These are phyloP conservation scores for Drosophila meridiana DNA, from an alignment of 2,888 invertebrate species.

Conservation along the genomic window DNA sequence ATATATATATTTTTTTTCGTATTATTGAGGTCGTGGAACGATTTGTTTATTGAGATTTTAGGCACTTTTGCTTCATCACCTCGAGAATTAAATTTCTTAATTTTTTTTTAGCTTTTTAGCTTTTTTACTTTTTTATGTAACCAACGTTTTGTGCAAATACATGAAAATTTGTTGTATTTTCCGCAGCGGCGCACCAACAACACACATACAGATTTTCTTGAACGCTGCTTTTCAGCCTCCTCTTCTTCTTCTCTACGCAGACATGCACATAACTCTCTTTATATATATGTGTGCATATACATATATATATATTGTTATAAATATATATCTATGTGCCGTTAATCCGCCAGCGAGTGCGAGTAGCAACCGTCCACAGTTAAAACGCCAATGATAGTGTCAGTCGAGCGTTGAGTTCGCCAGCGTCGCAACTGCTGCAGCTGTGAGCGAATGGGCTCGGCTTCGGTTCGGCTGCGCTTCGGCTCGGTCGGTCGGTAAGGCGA, in stretches of 20 bases:
- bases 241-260: constrained; percentile 59
- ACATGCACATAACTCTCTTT: constrained; percentile 60
- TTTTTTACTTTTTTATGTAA: constrained; percentile 61
- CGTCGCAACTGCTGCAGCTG: constrained; percentile 56
- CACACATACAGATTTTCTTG: constrained; percentile 73
- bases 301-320: constrained; percentile 39
- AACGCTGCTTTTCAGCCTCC: constrained; percentile 68
- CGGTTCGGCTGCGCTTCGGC: constrained; percentile 25
- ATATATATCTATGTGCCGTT: constrained; percentile 68
- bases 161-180: constrained; percentile 68
- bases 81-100: constrained; percentile 27
- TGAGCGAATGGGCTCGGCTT: constrained; percentile 26
- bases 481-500: neutral
- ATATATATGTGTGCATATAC: constrained; percentile 40
- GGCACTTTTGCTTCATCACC: constrained; percentile 55
- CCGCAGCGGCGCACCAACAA: constrained; percentile 64
- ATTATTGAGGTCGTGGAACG: constrained; percentile 18
- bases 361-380: constrained; percentile 85
- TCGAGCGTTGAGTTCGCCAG: constrained; percentile 41
- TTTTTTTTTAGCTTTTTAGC: constrained; percentile 2
- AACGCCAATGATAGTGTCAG: constrained; percentile 84
- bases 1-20: neutral
- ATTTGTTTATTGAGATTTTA: constrained; percentile 24
- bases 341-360: constrained; percentile 82
- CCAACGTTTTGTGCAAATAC: constrained; percentile 72